These are phyloP conservation scores for Noctua janthe DNA, from an alignment of 2,888 invertebrate species.

Conservation along the genomic window DNA sequence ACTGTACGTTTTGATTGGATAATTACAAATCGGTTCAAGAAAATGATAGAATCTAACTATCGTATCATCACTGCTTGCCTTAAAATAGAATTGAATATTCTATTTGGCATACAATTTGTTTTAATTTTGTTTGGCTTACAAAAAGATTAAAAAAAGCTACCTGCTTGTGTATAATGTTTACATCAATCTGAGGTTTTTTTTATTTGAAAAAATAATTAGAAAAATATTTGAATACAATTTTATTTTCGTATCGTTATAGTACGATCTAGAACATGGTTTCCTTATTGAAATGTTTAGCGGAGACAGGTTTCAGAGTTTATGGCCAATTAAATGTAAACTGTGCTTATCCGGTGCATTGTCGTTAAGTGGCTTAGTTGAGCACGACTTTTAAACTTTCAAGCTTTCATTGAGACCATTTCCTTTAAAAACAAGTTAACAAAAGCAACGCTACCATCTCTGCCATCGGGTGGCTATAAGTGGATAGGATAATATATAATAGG, in stretches of 20 bases:
- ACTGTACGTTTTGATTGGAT: conserved; percentile 28
- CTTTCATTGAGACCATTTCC: conserved; percentile 9
- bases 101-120: conserved; percentile 12
- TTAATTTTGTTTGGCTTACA: background rate
- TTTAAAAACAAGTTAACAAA: background rate
- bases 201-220: background rate
- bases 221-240: background rate
- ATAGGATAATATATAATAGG: no score
- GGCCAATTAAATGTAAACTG: conserved; percentile 50
- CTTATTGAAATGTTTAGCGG: conserved; percentile 28
- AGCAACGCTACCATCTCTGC: conserved; percentile 1
- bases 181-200: background rate
- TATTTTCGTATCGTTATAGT: conserved; percentile 3
- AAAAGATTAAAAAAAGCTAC: background rate
- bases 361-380: conserved; percentile 24
- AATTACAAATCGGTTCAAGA: conserved; percentile 9
- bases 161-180: background rate
- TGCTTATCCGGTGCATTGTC: conserved; percentile 50
- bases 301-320: conserved; percentile 39
- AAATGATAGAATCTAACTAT: conserved; percentile 23
- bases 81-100: conserved; percentile 24
- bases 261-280: conserved; percentile 39
- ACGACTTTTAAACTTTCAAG: conserved; percentile 31
- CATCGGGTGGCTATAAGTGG: background rate
- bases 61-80: conserved; percentile 1